Evolutionary conservation across 1,140 invertebrate species (phyloP).

Genomic region (Saccostrea echinata): DNA sequence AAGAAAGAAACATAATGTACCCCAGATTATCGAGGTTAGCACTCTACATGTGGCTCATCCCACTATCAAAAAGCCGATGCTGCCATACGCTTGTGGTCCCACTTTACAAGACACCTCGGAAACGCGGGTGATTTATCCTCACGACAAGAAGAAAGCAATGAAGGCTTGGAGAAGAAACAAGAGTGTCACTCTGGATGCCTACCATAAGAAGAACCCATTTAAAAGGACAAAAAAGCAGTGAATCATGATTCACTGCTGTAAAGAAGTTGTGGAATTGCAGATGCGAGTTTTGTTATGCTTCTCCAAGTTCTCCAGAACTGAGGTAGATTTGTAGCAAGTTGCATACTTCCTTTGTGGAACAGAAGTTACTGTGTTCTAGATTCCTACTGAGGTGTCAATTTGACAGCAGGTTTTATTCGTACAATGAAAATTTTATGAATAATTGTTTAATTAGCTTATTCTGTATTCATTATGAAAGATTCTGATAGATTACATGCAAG

Average conservation of each 20-base stretch:
- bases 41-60: neutral
- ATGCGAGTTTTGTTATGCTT: neutral
- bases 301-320: too few species aligned
- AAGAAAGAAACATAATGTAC: neutral
- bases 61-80: neutral
- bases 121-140: neutral
- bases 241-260: neutral
- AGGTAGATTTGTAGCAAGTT: too few species aligned
- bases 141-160: neutral
- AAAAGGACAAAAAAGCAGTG: neutral
- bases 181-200: neutral
- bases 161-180: constrained; percentile 17
- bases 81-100: neutral
- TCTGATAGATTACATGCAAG: too few species aligned
- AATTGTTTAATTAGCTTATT: too few species aligned
- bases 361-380: too few species aligned
- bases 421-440: too few species aligned
- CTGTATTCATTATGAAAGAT: too few species aligned
- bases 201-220: neutral
- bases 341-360: too few species aligned
- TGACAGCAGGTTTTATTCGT: too few species aligned
- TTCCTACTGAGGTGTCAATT: too few species aligned
- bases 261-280: neutral
- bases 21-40: neutral
- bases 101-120: neutral